These are phyloP conservation scores for Heteronetta atricapilla DNA, from an alignment of 2,113 vertebrate species.

Conservation along the genomic window DNA sequence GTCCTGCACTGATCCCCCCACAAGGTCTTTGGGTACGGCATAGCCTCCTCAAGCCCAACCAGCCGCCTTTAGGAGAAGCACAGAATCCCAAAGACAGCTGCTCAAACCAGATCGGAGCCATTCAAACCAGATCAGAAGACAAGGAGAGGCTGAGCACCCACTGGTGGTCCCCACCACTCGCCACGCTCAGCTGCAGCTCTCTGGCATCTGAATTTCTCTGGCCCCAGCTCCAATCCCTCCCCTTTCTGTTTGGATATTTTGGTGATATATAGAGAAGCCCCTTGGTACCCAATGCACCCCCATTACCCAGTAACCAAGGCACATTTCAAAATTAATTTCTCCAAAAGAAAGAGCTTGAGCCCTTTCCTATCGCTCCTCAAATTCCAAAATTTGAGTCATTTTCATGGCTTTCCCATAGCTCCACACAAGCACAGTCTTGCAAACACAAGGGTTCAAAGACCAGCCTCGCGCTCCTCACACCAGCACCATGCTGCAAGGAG, in stretches of 20 bases:
- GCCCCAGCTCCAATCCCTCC: neutral
- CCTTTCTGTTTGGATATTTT: fast-evolving
- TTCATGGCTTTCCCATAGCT: neutral
- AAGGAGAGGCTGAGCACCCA: neutral
- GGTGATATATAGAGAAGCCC: neutral
- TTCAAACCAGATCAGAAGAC: neutral
- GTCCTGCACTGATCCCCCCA: neutral
- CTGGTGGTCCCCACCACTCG: neutral
- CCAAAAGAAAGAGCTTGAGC: neutral
- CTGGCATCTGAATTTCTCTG: neutral
- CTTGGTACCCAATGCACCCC: neutral
- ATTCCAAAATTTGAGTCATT: neutral
- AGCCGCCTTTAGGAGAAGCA: neutral
- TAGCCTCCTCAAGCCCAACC: fast-evolving
- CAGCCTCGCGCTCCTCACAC: neutral
- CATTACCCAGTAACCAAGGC: neutral
- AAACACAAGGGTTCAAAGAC: neutral
- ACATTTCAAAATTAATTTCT: neutral
- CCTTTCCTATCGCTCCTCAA: no score
- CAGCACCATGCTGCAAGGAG: neutral
- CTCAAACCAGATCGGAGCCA: neutral
- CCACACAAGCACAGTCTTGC: neutral
- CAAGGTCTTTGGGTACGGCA: neutral
- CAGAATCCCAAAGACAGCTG: neutral
- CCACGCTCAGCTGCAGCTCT: fast-evolving